Conservation (phyloP, 1,140 invertebrate species). For the Harpegnathos saltator region DNA sequence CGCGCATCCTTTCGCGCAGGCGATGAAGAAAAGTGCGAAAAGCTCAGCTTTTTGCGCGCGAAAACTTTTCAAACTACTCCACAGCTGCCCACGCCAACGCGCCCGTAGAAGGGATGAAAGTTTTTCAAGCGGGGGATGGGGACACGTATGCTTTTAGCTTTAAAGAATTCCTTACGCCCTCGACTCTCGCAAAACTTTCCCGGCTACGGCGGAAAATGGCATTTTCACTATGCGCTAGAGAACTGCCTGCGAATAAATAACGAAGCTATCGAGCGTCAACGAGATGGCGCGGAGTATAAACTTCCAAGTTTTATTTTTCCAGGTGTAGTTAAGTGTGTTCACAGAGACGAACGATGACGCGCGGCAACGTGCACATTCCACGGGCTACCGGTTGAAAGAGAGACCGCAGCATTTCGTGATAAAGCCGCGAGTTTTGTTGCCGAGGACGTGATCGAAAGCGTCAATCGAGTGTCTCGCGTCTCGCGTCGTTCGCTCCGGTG, state of each 20-base stretch:
- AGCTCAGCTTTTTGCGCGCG: conserved; percentile 78
- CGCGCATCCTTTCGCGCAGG: conserved; percentile 70
- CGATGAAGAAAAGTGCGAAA: conserved; percentile 77
- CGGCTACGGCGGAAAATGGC: conserved; percentile 46
- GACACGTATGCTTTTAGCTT: conserved; percentile 60
- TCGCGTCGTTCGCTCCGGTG: too few species aligned
- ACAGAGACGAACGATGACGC: not conserved
- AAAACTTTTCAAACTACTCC: conserved; percentile 78
- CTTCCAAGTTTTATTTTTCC: conserved; percentile 34
- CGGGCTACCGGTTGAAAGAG: not conserved
- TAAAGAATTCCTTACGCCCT: conserved; percentile 61
- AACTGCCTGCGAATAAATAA: conserved; percentile 56
- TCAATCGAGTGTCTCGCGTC: too few species aligned
- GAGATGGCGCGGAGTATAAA: conserved; percentile 27
- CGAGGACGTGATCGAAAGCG: too few species aligned
- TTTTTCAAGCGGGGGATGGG: conserved; percentile 58
- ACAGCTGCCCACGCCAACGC: conserved; percentile 50
- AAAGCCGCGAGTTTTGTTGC: too few species aligned
- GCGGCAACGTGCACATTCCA: not conserved
- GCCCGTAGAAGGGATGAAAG: conserved; percentile 59
- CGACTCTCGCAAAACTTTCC: conserved; percentile 59
- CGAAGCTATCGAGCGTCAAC: conserved; percentile 43
- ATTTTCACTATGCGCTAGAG: conserved; percentile 47
- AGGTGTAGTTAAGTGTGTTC: not conserved
- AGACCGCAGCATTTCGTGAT: not conserved